Evolutionary conservation across 2,888 invertebrate genomes (phyloP).

Genomic region (Acanthoscelides obtectus): DNA sequence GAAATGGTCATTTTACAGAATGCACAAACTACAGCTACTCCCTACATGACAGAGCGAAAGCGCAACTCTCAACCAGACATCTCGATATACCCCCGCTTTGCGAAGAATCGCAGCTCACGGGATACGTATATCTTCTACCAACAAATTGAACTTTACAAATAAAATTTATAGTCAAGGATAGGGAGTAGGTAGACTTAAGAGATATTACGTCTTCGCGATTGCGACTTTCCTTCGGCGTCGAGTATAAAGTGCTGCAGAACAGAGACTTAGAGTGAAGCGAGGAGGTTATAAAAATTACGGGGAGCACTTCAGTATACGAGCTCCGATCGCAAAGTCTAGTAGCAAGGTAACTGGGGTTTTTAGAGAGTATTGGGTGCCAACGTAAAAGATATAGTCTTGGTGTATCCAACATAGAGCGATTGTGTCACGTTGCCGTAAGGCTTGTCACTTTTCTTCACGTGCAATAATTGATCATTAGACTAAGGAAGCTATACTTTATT

Average conservation of each 20-base stretch:
- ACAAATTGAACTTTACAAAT: constrained; percentile 20
- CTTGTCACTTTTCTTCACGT: no score
- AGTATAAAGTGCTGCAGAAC: neutral
- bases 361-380: no score
- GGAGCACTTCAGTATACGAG: neutral
- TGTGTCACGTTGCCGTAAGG: no score
- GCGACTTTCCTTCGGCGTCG: constrained; percentile 18
- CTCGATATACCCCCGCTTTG: neutral
- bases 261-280: neutral
- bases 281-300: neutral
- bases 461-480: no score
- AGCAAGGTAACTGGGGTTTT: no score
- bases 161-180: constrained; percentile 21
- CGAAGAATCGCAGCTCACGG: neutral
- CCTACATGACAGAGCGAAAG: no score
- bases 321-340: neutral
- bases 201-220: constrained; percentile 23
- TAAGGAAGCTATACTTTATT: no score
- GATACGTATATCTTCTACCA: neutral
- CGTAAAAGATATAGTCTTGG: no score
- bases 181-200: constrained; percentile 6
- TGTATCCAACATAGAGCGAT: no score
- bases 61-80: neutral
- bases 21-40: no score
- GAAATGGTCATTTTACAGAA: no score